Percentiles rank a stretch among this genome's conserved stretches.
phyloP scores from a whole-genome alignment of 2,113 vertebrate species.

The Ceuthmochares aereus region DNA sequence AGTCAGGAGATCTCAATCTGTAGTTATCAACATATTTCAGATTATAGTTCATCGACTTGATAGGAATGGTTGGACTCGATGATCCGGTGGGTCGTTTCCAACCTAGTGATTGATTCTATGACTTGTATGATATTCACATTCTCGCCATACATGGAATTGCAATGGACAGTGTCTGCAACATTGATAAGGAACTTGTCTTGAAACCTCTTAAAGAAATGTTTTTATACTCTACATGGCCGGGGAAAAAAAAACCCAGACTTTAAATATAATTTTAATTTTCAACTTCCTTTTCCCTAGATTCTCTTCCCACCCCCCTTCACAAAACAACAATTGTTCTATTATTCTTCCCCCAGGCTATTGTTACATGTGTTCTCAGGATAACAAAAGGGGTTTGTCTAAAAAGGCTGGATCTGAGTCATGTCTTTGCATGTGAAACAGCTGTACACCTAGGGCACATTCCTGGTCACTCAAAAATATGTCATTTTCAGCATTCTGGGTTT shows the following conservation, averaged over 20 bases:
- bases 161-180: background rate
- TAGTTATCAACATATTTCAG: background rate
- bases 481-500: background rate
- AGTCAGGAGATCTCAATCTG: background rate
- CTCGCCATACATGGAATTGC: background rate
- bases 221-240: background rate
- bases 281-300: constrained; percentile 43
- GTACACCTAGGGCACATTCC: constrained; percentile 50
- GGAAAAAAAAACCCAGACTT: background rate
- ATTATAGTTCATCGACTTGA: background rate
- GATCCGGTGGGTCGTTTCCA: no score
- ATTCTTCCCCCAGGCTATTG: constrained; percentile 40
- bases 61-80: no score
- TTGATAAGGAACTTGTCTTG: background rate
- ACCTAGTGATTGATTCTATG: no score
- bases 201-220: background rate
- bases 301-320: background rate
- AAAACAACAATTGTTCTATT: constrained; percentile 22
- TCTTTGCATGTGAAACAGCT: constrained; percentile 43
- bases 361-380: constrained; percentile 24
- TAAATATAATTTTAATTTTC: background rate
- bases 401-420: constrained; percentile 40
- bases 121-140: background rate
- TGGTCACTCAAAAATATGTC: constrained; percentile 6
- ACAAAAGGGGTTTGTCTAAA: constrained; percentile 51